These are phyloP conservation scores for Plagodis pulveraria DNA, from an alignment of 2,888 invertebrate species.

Conservation along the genomic window DNA sequence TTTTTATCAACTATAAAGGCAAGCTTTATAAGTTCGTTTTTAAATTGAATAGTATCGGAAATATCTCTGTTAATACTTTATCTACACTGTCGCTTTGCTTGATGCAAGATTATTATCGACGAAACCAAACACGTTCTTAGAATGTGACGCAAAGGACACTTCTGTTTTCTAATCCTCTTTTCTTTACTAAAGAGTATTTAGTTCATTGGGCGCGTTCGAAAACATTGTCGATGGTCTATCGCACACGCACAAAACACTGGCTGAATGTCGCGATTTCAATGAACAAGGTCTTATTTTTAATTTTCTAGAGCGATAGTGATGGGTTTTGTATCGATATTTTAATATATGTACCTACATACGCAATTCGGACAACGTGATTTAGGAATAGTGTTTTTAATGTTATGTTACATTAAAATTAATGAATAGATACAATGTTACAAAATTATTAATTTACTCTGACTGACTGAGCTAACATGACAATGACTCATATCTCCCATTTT, in stretches of 20 bases:
- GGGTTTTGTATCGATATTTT: slow-evolving; percentile 7
- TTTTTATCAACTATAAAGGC: too few relatives aligned
- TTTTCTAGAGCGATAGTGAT: slow-evolving; percentile 34
- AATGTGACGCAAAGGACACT: slow-evolving; percentile 37
- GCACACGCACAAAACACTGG: slow-evolving; percentile 45
- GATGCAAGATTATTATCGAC: slow-evolving; percentile 17
- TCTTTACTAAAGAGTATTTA: slow-evolving; percentile 12
- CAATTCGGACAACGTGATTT: neutral
- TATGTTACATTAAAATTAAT: too few relatives aligned
- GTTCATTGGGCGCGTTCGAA: slow-evolving; percentile 42
- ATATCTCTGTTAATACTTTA: slow-evolving; percentile 1
- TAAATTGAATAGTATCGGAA: neutral
- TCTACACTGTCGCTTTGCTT: slow-evolving; percentile 1
- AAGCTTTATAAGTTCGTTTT: too few relatives aligned
- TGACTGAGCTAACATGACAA: too few relatives aligned
- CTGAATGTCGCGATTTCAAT: slow-evolving; percentile 35
- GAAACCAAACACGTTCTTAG: slow-evolving; percentile 35
- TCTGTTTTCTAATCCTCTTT: slow-evolving; percentile 16
- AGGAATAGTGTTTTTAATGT: neutral
- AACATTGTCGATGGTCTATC: slow-evolving; percentile 52
- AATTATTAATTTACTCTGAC: too few relatives aligned
- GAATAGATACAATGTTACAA: too few relatives aligned
- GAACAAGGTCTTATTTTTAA: slow-evolving; percentile 40
- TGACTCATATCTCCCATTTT: too few relatives aligned
- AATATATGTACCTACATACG: slow-evolving; percentile 14